These are phyloP conservation scores for Drosophila anomelani DNA, from an alignment of 2,888 invertebrate genomes.

Conservation along the genomic window DNA sequence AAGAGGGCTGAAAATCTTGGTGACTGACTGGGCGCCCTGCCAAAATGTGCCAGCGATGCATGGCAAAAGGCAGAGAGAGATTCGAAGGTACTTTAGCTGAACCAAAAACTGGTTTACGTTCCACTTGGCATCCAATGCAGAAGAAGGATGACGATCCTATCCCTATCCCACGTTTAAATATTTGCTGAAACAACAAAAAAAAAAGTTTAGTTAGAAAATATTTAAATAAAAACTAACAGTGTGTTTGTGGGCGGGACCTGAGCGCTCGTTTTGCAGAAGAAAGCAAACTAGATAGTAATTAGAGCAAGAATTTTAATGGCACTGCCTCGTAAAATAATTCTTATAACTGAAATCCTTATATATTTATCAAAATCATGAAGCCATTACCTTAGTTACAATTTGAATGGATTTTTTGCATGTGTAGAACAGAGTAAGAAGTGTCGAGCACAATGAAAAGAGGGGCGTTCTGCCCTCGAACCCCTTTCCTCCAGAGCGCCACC, in stretches of 20 bases:
- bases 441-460: constrained; percentile 29
- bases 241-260: not conserved
- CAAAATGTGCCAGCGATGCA: constrained; percentile 61
- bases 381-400: not conserved
- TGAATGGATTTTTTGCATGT: not conserved
- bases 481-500: constrained; percentile 10
- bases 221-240: not conserved
- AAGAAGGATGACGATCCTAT: constrained; percentile 6
- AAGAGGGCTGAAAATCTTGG: constrained; percentile 16
- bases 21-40: constrained; percentile 77
- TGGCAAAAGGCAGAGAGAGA: constrained; percentile 31
- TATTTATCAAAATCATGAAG: not conserved
- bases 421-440: constrained; percentile 16
- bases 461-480: constrained; percentile 18
- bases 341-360: not conserved
- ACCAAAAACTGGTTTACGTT: constrained; percentile 44
- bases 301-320: constrained; percentile 3
- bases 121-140: constrained; percentile 33
- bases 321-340: not conserved
- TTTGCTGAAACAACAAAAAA: not conserved
- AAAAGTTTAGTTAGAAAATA: not conserved
- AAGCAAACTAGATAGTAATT: constrained; percentile 1
- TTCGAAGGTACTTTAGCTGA: constrained; percentile 1
- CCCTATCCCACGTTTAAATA: constrained; percentile 22
- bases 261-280: not conserved